Conservation (phyloP, 2,113 vertebrate species). For the Poicephalus gulielmi region DNA sequence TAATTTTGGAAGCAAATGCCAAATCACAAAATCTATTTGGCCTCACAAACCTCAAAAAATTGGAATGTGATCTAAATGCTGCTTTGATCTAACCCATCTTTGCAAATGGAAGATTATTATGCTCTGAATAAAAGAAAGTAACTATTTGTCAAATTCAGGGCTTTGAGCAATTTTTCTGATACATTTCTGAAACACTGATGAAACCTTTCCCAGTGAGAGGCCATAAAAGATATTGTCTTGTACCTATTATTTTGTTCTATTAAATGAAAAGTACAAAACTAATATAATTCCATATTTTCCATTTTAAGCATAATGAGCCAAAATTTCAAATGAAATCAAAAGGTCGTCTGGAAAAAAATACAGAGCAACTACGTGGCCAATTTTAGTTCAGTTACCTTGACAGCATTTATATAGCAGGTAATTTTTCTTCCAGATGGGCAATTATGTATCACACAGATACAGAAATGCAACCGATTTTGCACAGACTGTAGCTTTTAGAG, state of each 20-base stretch:
- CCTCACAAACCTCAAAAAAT: neutral
- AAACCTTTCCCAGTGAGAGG: neutral
- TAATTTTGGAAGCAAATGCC: neutral
- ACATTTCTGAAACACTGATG: neutral
- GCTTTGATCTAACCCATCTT: neutral
- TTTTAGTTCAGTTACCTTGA: neutral
- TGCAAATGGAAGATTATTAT: conserved; percentile 35
- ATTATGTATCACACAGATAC: neutral
- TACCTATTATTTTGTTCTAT: neutral
- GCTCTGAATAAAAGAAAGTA: conserved; percentile 10
- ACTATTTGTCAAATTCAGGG: neutral
- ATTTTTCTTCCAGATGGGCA: neutral
- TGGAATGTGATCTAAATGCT: conserved; percentile 1
- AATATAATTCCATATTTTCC: neutral
- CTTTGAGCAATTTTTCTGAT: neutral
- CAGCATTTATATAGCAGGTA: neutral
- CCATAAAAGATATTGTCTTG: neutral
- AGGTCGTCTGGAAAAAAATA: neutral
- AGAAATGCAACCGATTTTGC: neutral
- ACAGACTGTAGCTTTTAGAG: neutral
- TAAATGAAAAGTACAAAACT: neutral
- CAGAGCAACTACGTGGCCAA: neutral
- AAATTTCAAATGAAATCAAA: neutral
- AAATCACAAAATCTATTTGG: neutral
- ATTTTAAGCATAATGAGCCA: neutral